Conservation (phyloP, 2,797 vertebrate species). For the Clarias laeviceps region DNA sequence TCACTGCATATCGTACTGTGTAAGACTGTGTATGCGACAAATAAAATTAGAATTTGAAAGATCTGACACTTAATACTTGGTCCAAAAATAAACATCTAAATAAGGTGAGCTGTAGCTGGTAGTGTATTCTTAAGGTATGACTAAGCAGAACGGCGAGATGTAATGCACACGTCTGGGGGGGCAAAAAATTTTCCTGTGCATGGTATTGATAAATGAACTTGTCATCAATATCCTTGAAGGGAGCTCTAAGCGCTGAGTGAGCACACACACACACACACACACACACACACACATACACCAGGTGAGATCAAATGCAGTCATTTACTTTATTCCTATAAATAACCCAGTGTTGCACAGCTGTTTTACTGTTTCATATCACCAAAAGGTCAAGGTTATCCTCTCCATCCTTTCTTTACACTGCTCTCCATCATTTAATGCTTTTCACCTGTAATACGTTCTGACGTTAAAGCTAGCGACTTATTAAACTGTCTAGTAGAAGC, state of each 20-base stretch:
- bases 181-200: neutral
- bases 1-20: no score
- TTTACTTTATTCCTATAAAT: conserved; percentile 52
- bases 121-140: conserved; percentile 25
- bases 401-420: neutral
- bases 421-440: neutral
- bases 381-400: conserved; percentile 21
- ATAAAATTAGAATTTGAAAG: no score
- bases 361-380: conserved; percentile 36
- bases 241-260: conserved; percentile 18
- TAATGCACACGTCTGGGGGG: conserved; percentile 16
- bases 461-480: no score
- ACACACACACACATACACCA: conserved; percentile 22
- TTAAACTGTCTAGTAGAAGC: no score
- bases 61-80: neutral
- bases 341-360: conserved; percentile 28
- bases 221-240: conserved; percentile 46
- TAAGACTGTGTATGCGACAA: no score
- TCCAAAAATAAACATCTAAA: conserved; percentile 46
- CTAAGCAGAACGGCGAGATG: conserved; percentile 18
- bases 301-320: conserved; percentile 25
- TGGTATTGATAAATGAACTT: conserved; percentile 46
- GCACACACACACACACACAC: conserved; percentile 27
- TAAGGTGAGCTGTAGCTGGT: conserved; percentile 21
- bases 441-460: neutral